These are phyloP conservation scores for Triplophysa dalaica DNA, from an alignment of 2,113 vertebrate species.

Conservation along the genomic window DNA sequence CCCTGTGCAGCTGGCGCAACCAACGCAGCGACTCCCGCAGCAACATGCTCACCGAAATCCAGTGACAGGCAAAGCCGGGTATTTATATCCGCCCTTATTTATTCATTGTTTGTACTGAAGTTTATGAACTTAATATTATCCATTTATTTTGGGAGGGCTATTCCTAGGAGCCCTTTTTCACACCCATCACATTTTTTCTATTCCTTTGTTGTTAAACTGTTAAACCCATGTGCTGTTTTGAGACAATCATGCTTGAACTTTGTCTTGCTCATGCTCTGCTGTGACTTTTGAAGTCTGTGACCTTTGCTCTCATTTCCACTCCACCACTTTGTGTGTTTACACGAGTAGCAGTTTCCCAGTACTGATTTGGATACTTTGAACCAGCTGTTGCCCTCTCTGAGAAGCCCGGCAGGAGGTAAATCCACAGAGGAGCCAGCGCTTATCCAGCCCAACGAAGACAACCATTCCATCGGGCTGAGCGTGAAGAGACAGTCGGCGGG, in stretches of 20 bases:
- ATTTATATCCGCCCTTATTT: constrained; percentile 13
- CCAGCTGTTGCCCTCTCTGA: constrained; percentile 83
- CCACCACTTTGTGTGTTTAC: constrained; percentile 28
- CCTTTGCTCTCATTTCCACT: constrained; percentile 24
- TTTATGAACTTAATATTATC: not conserved
- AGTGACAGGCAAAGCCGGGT: constrained; percentile 73
- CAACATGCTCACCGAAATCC: constrained; percentile 62
- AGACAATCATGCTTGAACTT: not conserved
- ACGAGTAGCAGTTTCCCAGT: constrained; percentile 67
- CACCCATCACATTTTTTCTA: not conserved
- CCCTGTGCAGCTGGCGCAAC: constrained; percentile 55
- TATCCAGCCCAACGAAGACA: constrained; percentile 70
- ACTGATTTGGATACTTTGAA: constrained; percentile 82
- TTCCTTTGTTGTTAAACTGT: constrained; percentile 3
- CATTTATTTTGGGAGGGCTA: not conserved
- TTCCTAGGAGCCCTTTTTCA: not conserved
- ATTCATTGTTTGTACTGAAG: not conserved
- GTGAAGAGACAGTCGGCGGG: constrained; percentile 79
- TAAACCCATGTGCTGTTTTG: constrained; percentile 14
- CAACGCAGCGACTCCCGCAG: constrained; percentile 28
- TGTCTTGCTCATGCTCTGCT: not conserved
- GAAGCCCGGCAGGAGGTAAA: constrained; percentile 75
- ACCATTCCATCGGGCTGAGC: constrained; percentile 65
- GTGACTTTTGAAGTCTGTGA: constrained; percentile 34
- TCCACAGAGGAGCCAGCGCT: constrained; percentile 62